phyloP scores from a whole-genome alignment of 2,797 vertebrate species.

The Xiphophorus birchmanni region DNA sequence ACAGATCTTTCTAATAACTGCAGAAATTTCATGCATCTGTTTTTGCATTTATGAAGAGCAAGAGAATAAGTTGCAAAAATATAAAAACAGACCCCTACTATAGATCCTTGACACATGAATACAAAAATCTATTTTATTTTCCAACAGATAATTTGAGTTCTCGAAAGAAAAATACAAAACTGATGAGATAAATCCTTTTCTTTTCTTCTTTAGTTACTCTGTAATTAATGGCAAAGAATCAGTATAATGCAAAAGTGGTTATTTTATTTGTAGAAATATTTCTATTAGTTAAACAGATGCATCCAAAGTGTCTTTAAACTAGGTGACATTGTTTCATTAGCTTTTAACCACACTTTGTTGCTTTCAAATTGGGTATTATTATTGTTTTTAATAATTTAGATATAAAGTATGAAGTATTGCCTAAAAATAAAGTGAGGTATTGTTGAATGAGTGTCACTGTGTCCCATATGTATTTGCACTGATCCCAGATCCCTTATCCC shows the following conservation, averaged over 20 bases:
- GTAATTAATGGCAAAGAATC: not conserved
- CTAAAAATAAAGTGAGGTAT: not conserved
- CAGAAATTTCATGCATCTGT: not conserved
- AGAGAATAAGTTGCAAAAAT: not conserved
- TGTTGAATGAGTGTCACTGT: conserved; percentile 8
- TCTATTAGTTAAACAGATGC: not conserved
- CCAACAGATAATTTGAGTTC: not conserved
- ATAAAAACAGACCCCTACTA: not conserved
- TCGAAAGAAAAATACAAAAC: not conserved
- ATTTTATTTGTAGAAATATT: not conserved
- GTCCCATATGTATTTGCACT: conserved; percentile 28
- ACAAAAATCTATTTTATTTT: not conserved
- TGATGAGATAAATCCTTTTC: not conserved
- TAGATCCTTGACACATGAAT: not conserved
- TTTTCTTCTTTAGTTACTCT: not conserved
- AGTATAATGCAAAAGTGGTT: not conserved
- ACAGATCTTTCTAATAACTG: not conserved
- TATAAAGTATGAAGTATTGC: not conserved
- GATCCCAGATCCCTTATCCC: conserved; percentile 13
- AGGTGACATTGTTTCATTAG: not conserved
- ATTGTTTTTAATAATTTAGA: not conserved
- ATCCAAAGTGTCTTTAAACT: not conserved
- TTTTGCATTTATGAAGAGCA: not conserved
- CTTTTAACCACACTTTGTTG: not conserved
- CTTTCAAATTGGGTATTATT: not conserved